phyloP scores from a whole-genome alignment of 2,797 vertebrate species.

The Mus spretus region DNA sequence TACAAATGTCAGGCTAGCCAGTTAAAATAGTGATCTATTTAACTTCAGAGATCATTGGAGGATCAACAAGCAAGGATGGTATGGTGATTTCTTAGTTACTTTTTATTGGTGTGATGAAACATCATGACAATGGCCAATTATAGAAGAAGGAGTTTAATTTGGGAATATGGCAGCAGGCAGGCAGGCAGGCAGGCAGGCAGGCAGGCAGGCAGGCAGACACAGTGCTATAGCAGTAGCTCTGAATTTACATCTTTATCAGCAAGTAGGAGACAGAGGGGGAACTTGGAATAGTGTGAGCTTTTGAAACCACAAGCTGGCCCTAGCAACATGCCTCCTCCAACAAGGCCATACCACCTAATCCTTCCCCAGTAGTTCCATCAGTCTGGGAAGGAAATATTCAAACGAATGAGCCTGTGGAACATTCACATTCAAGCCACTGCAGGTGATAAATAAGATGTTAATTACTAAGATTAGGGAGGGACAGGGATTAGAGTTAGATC shows the following conservation, averaged over 20 bases:
- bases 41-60: background rate
- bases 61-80: background rate
- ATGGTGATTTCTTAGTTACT: background rate
- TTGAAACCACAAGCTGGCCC: background rate
- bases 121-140: background rate
- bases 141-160: background rate
- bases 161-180: background rate
- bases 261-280: background rate
- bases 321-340: background rate
- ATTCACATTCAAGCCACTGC: background rate
- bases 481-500: background rate
- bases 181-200: background rate
- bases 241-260: background rate
- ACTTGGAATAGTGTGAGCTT: background rate
- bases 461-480: background rate
- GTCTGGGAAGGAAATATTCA: background rate
- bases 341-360: background rate
- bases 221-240: background rate
- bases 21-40: background rate
- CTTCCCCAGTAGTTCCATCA: background rate
- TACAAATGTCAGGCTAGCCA: background rate
- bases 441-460: background rate
- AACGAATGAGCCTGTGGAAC: background rate
- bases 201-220: background rate
- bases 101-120: background rate